A percentile compares a stretch with the other conserved stretches of the same genome.
phyloP scores from a whole-genome alignment of 2,888 invertebrate species.

The Cheilosia urbana region DNA sequence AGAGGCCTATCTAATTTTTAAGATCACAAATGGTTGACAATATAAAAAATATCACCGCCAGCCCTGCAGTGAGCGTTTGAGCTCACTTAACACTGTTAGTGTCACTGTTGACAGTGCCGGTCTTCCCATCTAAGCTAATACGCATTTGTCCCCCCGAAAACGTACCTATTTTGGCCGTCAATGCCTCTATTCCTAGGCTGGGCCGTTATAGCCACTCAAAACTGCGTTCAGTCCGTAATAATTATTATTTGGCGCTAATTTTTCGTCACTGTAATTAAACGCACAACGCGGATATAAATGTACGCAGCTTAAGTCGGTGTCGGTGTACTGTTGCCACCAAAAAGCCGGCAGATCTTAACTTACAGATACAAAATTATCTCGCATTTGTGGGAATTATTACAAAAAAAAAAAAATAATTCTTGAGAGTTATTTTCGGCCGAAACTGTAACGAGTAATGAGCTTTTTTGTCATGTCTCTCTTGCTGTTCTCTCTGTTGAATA shows the following conservation, averaged over 20 bases:
- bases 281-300: background rate
- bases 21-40: constrained; percentile 29
- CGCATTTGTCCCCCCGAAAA: constrained; percentile 9
- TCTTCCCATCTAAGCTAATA: too few species aligned
- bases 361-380: constrained; percentile 47
- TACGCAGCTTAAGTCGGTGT: constrained; percentile 5
- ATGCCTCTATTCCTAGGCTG: constrained; percentile 15
- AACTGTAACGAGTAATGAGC: constrained; percentile 67
- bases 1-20: constrained; percentile 41
- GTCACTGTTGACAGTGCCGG: too few species aligned
- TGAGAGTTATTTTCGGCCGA: constrained; percentile 56
- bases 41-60: constrained; percentile 1
- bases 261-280: constrained; percentile 37
- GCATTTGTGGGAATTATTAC: constrained; percentile 25
- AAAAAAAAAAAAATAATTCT: background rate
- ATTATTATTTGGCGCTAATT: constrained; percentile 59
- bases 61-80: background rate
- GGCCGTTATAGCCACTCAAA: constrained; percentile 44
- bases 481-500: constrained; percentile 2
- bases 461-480: constrained; percentile 23
- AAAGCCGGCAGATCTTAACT: constrained; percentile 22
- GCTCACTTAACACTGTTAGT: background rate
- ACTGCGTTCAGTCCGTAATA: constrained; percentile 4
- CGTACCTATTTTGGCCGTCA: constrained; percentile 44
- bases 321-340: constrained; percentile 9